Conservation (phyloP, 2,797 vertebrate genomes). For the Bradypodion pumilum region DNA sequence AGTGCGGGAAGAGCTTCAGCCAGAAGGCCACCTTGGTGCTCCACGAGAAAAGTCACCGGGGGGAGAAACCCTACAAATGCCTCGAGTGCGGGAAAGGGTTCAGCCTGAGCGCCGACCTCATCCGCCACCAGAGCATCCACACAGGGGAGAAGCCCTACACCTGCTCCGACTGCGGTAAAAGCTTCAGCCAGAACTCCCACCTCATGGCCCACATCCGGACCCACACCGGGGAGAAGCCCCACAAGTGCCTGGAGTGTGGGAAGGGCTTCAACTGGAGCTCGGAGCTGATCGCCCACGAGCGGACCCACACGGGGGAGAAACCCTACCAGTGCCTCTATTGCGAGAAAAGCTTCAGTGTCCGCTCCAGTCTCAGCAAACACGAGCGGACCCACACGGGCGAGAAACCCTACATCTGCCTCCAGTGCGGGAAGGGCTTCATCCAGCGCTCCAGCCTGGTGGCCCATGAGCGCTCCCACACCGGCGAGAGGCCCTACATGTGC, state of each 20-base stretch:
- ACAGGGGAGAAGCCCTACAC: slow-evolving; percentile 60
- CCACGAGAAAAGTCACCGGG: slow-evolving; percentile 67
- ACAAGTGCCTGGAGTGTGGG: slow-evolving; percentile 34
- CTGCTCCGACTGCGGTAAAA: slow-evolving; percentile 44
- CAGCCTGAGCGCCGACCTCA: slow-evolving; percentile 54
- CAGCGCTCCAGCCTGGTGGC: slow-evolving; percentile 39
- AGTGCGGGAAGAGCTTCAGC: slow-evolving; percentile 67
- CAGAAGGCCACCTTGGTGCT: slow-evolving; percentile 68
- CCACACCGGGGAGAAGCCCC: slow-evolving; percentile 32
- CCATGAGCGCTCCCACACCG: slow-evolving; percentile 23
- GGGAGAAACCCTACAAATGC: slow-evolving; percentile 67
- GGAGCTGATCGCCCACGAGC: slow-evolving; percentile 13
- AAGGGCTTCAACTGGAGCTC: slow-evolving; percentile 33
- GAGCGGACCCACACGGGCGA: slow-evolving; percentile 27
- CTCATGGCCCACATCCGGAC: slow-evolving; percentile 40
- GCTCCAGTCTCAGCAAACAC: slow-evolving; percentile 28
- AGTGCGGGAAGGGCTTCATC: slow-evolving; percentile 36
- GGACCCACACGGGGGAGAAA: slow-evolving; percentile 31
- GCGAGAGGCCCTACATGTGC: slow-evolving; percentile 29
- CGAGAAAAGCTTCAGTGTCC: slow-evolving; percentile 25
- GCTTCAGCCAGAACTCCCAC: slow-evolving; percentile 36
- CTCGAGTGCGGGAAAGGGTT: slow-evolving; percentile 66
- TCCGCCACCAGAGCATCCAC: slow-evolving; percentile 58
- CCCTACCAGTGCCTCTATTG: slow-evolving; percentile 35
- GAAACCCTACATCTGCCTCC: slow-evolving; percentile 34